These are phyloP conservation scores for Bombus impatiens DNA, from an alignment of 1,140 invertebrate genomes.

Conservation along the genomic window DNA sequence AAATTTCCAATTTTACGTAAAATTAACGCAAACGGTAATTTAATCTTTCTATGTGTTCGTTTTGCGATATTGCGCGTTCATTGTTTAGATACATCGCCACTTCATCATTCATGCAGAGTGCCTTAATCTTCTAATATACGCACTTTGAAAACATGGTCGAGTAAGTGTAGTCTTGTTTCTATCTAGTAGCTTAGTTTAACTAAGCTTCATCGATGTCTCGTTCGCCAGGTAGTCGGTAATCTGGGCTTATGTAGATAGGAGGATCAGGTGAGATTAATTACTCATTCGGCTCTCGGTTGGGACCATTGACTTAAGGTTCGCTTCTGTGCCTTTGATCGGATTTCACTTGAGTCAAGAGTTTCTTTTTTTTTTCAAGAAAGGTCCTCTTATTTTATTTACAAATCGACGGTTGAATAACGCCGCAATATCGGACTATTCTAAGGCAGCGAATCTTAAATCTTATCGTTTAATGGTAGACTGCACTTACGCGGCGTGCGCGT, in stretches of 20 bases:
- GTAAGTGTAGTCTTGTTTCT: slow-evolving; percentile 58
- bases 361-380: too few species aligned
- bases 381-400: background rate
- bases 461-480: slow-evolving; percentile 5
- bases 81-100: background rate
- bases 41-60: background rate
- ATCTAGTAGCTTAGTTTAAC: slow-evolving; percentile 56
- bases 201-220: slow-evolving; percentile 71
- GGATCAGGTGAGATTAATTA: slow-evolving; percentile 71
- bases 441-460: background rate
- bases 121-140: slow-evolving; percentile 44
- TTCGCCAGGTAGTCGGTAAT: slow-evolving; percentile 69
- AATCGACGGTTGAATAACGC: background rate
- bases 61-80: background rate
- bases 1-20: background rate
- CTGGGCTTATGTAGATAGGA: slow-evolving; percentile 72
- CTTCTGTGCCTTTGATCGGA: slow-evolving; percentile 16
- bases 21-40: background rate
- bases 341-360: slow-evolving; percentile 13
- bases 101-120: background rate
- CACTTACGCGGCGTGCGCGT: background rate
- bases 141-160: slow-evolving; percentile 34
- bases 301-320: slow-evolving; percentile 64
- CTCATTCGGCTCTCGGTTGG: slow-evolving; percentile 63
- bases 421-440: background rate